Percentiles rank a stretch among this genome's conserved stretches.
phyloP scores from a whole-genome alignment of 2,888 invertebrate species.

The Drosophila aldrichi region DNA sequence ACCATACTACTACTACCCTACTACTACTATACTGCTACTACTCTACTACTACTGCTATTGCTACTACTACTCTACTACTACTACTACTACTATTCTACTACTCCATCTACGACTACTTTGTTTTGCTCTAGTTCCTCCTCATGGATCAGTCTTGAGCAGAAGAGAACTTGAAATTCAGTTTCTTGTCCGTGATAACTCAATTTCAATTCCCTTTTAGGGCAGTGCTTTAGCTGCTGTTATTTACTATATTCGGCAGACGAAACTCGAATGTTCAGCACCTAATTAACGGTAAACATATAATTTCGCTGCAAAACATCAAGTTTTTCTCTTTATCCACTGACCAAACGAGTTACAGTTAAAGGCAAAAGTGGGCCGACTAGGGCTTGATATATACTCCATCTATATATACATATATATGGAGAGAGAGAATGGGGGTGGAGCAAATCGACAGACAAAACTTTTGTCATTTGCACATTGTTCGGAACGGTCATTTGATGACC shows the following conservation, averaged over 20 bases:
- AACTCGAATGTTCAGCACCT: conserved; percentile 33
- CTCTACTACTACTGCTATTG: no score
- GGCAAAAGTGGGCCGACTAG: background rate
- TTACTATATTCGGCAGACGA: conserved; percentile 17
- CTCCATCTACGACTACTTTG: no score
- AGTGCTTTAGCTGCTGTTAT: conserved; percentile 19
- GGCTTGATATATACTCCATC: background rate
- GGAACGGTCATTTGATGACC: conserved; percentile 22
- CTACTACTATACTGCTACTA: no score
- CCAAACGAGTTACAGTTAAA: background rate
- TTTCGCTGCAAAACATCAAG: conserved; percentile 35
- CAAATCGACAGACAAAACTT: conserved; percentile 62
- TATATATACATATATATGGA: background rate
- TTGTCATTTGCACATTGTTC: conserved; percentile 72
- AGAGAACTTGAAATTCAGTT: background rate
- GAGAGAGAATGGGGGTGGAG: conserved; percentile 14
- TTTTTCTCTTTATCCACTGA: conserved; percentile 24
- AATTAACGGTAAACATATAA: conserved; percentile 60
- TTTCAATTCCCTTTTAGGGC: conserved; percentile 24
- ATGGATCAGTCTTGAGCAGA: no score
- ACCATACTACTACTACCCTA: no score
- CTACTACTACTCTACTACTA: no score
- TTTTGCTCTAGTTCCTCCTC: background rate
- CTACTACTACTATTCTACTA: no score
- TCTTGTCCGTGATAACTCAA: background rate